phyloP scores from a whole-genome alignment of 2,113 vertebrate species.

The Orientallactaga bullata region DNA sequence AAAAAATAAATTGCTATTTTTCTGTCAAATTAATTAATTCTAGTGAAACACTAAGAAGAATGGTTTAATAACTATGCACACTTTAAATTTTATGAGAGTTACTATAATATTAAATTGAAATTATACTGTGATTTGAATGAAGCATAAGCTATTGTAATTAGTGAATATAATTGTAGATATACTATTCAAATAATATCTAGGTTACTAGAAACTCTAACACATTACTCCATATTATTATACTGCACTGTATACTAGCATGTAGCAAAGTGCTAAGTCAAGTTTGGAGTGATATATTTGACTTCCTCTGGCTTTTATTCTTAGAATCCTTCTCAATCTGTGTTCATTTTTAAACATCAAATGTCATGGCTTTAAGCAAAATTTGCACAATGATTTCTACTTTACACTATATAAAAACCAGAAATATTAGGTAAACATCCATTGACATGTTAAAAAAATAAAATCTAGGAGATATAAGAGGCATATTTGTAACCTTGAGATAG shows the following conservation, averaged over 20 bases:
- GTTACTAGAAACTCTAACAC: background rate
- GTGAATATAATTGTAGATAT: background rate
- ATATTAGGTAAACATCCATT: background rate
- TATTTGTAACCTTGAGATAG: background rate
- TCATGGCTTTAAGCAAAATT: background rate
- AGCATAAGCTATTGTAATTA: background rate
- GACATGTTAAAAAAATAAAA: background rate
- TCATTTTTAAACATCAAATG: background rate
- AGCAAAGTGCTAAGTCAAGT: background rate
- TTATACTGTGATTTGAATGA: background rate
- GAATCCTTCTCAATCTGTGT: background rate
- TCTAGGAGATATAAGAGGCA: background rate
- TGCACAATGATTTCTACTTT: background rate
- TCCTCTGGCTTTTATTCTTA: background rate
- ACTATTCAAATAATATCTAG: background rate
- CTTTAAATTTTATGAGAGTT: background rate
- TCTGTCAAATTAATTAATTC: background rate
- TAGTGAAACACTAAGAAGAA: background rate
- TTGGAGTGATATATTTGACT: background rate
- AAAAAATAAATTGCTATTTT: background rate
- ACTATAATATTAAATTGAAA: background rate
- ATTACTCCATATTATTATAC: background rate
- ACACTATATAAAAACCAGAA: background rate
- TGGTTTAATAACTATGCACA: conserved; percentile 2
- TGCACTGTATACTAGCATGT: background rate